phyloP scores from a whole-genome alignment of 1,140 invertebrate species.

The Matsumurasca onukii region DNA sequence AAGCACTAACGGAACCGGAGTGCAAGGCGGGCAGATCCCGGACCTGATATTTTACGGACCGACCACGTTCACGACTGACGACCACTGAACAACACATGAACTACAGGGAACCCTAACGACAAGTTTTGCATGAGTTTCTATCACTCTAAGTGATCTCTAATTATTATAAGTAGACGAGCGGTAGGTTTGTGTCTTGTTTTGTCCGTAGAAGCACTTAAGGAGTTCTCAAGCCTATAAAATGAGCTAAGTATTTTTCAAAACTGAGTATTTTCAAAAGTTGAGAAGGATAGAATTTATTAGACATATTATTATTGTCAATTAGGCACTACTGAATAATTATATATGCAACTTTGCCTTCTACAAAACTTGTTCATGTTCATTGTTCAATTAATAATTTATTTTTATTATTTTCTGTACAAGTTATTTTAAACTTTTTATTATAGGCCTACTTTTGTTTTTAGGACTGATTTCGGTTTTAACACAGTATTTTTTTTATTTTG shows the following conservation, averaged over 20 bases:
- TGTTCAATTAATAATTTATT: no score
- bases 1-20: constrained; percentile 91
- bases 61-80: constrained; percentile 52
- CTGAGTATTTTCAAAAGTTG: not conserved
- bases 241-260: not conserved
- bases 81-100: no score
- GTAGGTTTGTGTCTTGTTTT: not conserved
- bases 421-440: no score
- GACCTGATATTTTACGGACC: constrained; percentile 92
- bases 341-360: not conserved
- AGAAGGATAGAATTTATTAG: not conserved
- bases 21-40: constrained; percentile 92
- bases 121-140: no score
- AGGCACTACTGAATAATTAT: not conserved
- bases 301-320: not conserved
- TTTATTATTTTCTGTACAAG: no score
- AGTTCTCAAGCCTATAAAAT: not conserved
- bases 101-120: no score
- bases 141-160: not conserved
- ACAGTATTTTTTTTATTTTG: no score
- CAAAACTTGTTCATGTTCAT: not conserved
- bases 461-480: no score
- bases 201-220: not conserved
- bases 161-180: not conserved
- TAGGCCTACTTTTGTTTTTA: no score